A percentile compares a stretch with the other conserved stretches of the same genome.
These are phyloP conservation scores for Dendropsophus ebraccatus DNA, from an alignment of 2,113 vertebrate genomes.

Conservation along the genomic window DNA sequence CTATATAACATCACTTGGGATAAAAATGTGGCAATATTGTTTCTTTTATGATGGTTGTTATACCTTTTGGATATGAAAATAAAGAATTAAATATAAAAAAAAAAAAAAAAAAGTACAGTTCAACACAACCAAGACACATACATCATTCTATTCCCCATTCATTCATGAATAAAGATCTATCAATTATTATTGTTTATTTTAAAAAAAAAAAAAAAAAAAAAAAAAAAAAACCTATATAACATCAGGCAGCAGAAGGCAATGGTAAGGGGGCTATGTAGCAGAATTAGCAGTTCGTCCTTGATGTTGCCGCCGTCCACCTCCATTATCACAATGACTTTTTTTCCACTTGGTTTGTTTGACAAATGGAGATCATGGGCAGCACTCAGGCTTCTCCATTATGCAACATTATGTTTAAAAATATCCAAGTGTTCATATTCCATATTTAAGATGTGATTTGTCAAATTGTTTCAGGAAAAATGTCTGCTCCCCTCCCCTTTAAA, in stretches of 20 bases:
- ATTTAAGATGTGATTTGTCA: constrained; percentile 23
- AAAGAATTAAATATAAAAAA: too few species aligned
- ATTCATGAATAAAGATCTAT: too few species aligned
- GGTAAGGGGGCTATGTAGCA: not conserved
- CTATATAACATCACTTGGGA: too few species aligned
- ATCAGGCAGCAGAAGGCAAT: not conserved
- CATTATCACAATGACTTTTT: not conserved
- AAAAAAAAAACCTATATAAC: not conserved
- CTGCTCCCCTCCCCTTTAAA: too few species aligned
- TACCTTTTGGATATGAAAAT: too few species aligned
- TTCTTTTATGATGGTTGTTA: too few species aligned
- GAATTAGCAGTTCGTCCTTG: not conserved
- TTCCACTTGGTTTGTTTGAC: constrained; percentile 26
- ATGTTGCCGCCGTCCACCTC: not conserved
- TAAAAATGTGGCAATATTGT: too few species aligned
- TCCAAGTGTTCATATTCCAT: constrained; percentile 7
- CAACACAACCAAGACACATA: too few species aligned
- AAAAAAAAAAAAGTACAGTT: too few species aligned
- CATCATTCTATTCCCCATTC: too few species aligned
- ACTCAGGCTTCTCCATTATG: constrained; percentile 9
- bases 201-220: too few species aligned
- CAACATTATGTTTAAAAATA: constrained; percentile 12
- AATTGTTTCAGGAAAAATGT: constrained; percentile 1
- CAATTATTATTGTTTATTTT: too few species aligned
- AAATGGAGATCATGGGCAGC: not conserved